A percentile compares a stretch with the other conserved stretches of the same genome.
Evolutionary conservation across 2,888 invertebrate species (phyloP).

Genomic region (Microplitis manilae): DNA sequence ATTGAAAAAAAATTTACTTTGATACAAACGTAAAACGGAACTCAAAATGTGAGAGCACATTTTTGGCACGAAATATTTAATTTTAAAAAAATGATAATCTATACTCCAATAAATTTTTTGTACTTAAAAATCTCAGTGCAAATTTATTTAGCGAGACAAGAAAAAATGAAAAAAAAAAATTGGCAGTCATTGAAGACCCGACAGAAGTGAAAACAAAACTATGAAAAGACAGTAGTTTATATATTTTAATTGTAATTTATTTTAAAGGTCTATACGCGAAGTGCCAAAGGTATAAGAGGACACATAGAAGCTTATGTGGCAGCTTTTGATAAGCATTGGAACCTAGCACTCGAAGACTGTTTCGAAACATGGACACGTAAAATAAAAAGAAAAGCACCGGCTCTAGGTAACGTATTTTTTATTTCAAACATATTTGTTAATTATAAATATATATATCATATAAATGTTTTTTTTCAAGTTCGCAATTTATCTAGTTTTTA

Average conservation of each 20-base stretch:
- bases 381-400: constrained; percentile 76
- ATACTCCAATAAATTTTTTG: too few species aligned
- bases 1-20: too few species aligned
- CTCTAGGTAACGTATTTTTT: constrained; percentile 73
- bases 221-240: neutral
- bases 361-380: constrained; percentile 85
- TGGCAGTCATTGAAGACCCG: too few species aligned
- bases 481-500: neutral
- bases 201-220: too few species aligned
- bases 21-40: too few species aligned
- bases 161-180: too few species aligned
- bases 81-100: too few species aligned
- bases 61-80: too few species aligned
- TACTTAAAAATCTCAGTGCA: too few species aligned
- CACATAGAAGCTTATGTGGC: constrained; percentile 84
- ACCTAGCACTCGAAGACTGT: constrained; percentile 87
- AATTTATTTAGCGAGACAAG: too few species aligned
- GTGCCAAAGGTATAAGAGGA: constrained; percentile 82
- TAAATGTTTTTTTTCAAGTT: neutral
- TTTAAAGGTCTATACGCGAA: constrained; percentile 82
- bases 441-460: neutral
- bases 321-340: constrained; percentile 96
- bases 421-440: neutral
- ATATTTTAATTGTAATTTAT: constrained; percentile 32
- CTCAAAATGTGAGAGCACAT: too few species aligned